Evolutionary conservation across 2,113 vertebrate genomes (phyloP), one percentile per base, ranked within the genome.

Genomic region (Cololabis saira): DNA sequence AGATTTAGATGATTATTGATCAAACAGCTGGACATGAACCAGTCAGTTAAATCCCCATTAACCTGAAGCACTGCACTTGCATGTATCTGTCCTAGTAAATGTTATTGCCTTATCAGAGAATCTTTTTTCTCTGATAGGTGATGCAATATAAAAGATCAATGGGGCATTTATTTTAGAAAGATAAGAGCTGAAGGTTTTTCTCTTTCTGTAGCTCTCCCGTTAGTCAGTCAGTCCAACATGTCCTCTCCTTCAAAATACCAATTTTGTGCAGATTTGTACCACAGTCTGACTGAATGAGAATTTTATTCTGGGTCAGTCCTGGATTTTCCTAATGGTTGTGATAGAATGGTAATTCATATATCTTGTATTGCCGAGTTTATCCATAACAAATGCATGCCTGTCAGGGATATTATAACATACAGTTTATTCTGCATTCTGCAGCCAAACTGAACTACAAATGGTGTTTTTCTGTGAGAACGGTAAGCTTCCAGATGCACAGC

Each of bases 1-100:
- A 22, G 42, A 24, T 55, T 45, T 43, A 54, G 40, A 41, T 59
- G 16, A 65, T 56, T 78, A 86, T 81, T 73, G 82, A 88, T 85
- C 50, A 73, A 74, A 67, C 53, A 54, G 68, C 43, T 12, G n/a
- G 6, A 55, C 57, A 45, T 69, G 50, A 86, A 64, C 52, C 10
- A 53, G 11, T 22, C 17, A 30, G 6, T 47, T 41, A 47, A 60
- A 68, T 47, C 40, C 30, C 24, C 2, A 58, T 47, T 21, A 53
- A 52, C 17, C 33, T 19, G 24, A 27, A 27, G 24, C 24, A 27
- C 24, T 27, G 24, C 2, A 27, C 5, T 3, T 27, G 24, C 24
- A 27, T 27, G 24, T 27, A 27, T 27, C 3, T 27, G 24, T 27
- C 24, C 24, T 27, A 5, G 24, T 27, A 59, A 55, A 56, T 22